Evolutionary conservation across 2,113 vertebrate species (phyloP).

Genomic region (Varanus salvator): DNA sequence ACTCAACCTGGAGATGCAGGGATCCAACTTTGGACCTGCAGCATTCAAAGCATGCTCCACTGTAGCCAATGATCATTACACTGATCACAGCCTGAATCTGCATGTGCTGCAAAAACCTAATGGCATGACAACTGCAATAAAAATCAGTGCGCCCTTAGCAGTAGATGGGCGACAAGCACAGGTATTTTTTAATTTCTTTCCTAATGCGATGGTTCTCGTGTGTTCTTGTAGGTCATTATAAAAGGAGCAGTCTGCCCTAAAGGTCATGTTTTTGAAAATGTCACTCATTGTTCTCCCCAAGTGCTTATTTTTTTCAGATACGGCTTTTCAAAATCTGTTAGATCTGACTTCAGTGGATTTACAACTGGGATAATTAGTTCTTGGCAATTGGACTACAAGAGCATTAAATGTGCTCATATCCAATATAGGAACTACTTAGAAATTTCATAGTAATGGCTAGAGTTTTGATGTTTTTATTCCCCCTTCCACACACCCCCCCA

Average conservation of each 20-base stretch:
- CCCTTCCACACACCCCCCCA: not conserved
- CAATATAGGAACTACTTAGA: constrained; percentile 1
- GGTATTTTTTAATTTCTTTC: not conserved
- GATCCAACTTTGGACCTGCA: not conserved
- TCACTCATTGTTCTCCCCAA: not conserved
- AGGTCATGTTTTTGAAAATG: not conserved
- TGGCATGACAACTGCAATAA: too few species aligned
- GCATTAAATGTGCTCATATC: not conserved
- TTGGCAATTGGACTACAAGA: not conserved
- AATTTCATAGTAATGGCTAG: not conserved
- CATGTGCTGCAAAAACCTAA: not conserved
- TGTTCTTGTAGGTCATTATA: not conserved
- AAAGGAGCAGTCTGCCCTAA: not conserved
- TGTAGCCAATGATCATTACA: not conserved
- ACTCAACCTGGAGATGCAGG: not conserved
- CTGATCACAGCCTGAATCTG: not conserved
- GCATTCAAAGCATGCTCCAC: not conserved
- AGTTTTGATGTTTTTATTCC: not conserved
- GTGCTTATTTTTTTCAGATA: not conserved
- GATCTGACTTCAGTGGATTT: not conserved
- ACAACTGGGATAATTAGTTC: not conserved
- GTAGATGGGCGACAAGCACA: not conserved
- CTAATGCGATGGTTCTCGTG: not conserved
- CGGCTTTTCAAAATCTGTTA: not conserved
- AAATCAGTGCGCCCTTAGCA: too few species aligned